A percentile compares a stretch with the other conserved stretches of the same genome.
phyloP scores from a whole-genome alignment of 1,140 invertebrate genomes.

The Drosophila eugracilis region DNA sequence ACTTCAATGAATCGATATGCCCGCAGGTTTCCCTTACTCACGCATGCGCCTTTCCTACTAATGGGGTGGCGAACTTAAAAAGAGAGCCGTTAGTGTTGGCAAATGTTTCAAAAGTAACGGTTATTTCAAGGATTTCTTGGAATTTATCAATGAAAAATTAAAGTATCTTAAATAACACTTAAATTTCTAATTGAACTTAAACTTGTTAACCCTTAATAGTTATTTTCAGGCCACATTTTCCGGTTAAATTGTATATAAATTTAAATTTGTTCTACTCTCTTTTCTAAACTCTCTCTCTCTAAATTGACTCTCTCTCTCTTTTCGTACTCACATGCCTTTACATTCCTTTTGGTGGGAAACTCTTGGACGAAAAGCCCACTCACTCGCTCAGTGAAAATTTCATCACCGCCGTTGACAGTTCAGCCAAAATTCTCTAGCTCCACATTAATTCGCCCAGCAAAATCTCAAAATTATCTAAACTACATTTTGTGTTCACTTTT shows the following conservation, averaged over 20 bases:
- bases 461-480: constrained; percentile 50
- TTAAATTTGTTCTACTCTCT: constrained; percentile 11
- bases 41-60: constrained; percentile 48
- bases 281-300: constrained; percentile 11
- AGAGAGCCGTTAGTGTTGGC: constrained; percentile 50
- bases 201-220: too few species aligned
- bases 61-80: constrained; percentile 13
- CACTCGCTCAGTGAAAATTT: constrained; percentile 81
- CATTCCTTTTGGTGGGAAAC: constrained; percentile 71
- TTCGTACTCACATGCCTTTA: constrained; percentile 37
- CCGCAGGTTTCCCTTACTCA: constrained; percentile 34
- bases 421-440: constrained; percentile 59
- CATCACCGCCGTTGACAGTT: constrained; percentile 82
- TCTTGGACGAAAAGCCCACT: constrained; percentile 61
- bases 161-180: neutral
- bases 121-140: neutral
- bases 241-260: too few species aligned
- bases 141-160: constrained; percentile 11
- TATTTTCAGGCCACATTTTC: too few species aligned
- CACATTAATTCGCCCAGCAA: constrained; percentile 46
- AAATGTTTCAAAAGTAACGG: constrained; percentile 46
- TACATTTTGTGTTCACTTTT: constrained; percentile 41
- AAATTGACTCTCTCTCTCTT: constrained; percentile 9
- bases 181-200: too few species aligned
- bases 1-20: constrained; percentile 77